Evolutionary conservation across 1,140 invertebrate genomes (phyloP).

Genomic region (Zelostemma sp.): DNA sequence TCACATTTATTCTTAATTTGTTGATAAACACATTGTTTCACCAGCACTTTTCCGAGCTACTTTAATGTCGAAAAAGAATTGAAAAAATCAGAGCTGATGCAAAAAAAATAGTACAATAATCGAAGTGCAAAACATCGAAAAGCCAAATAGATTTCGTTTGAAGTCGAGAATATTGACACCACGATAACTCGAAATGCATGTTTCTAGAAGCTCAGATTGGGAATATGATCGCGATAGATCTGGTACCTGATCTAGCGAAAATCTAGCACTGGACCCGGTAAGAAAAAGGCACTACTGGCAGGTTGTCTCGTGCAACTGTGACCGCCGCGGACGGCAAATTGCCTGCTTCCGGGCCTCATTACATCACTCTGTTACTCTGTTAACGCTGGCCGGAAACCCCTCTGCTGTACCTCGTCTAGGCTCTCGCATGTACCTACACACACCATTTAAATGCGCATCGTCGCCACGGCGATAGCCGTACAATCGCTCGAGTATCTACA

Average conservation of each 20-base stretch:
- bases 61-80: neutral
- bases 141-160: no score
- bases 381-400: constrained; percentile 71
- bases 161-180: no score
- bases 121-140: no score
- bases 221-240: neutral
- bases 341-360: constrained; percentile 72
- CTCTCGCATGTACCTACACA: constrained; percentile 56
- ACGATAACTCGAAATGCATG: no score
- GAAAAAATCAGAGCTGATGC: no score
- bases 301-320: constrained; percentile 69
- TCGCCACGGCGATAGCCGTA: constrained; percentile 41
- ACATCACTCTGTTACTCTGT: constrained; percentile 72
- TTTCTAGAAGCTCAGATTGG: no score
- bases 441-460: constrained; percentile 54
- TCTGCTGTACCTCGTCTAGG: constrained; percentile 66
- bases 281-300: constrained; percentile 60
- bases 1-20: no score
- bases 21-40: no score
- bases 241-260: constrained; percentile 38
- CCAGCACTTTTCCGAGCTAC: no score
- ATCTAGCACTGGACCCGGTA: constrained; percentile 51
- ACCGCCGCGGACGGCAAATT: constrained; percentile 64
- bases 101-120: no score
- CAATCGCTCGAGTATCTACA: constrained; percentile 40